Conservation (phyloP, 2,113 vertebrate genomes). For the Hippocampus mohnikei region DNA sequence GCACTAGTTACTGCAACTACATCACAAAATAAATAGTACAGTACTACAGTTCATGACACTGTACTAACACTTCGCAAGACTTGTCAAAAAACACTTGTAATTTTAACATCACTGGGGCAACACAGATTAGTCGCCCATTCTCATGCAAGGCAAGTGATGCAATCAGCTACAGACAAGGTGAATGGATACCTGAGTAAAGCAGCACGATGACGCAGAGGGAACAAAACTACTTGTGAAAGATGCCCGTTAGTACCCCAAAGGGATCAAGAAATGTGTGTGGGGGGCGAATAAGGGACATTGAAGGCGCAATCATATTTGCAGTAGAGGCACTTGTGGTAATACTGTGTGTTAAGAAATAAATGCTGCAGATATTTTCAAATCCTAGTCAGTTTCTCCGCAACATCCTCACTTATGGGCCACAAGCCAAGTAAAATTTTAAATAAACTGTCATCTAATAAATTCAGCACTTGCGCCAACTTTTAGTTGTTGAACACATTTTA, state of each 20-base stretch:
- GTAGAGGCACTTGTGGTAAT: background rate
- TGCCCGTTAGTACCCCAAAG: background rate
- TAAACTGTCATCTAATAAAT: background rate
- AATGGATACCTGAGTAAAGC: constrained; percentile 7
- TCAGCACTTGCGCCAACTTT: background rate
- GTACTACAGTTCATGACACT: background rate
- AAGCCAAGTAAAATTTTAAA: background rate
- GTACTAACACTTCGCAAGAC: background rate
- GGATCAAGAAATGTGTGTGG: background rate
- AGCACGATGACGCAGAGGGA: background rate
- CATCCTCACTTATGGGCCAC: background rate
- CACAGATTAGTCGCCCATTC: background rate
- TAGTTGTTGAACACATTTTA: background rate
- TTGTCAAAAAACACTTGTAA: background rate
- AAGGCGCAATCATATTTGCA: background rate
- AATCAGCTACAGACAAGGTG: background rate
- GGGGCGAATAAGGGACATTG: background rate
- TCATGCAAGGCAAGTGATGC: constrained; percentile 1
- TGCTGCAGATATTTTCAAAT: background rate
- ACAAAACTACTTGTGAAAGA: background rate
- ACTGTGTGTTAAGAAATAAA: background rate
- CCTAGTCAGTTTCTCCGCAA: background rate
- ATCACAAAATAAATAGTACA: background rate
- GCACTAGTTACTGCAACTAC: background rate
- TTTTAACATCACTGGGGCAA: background rate